phyloP scores from a whole-genome alignment of 1,140 invertebrate genomes.

The Steinernema khuongi region DNA sequence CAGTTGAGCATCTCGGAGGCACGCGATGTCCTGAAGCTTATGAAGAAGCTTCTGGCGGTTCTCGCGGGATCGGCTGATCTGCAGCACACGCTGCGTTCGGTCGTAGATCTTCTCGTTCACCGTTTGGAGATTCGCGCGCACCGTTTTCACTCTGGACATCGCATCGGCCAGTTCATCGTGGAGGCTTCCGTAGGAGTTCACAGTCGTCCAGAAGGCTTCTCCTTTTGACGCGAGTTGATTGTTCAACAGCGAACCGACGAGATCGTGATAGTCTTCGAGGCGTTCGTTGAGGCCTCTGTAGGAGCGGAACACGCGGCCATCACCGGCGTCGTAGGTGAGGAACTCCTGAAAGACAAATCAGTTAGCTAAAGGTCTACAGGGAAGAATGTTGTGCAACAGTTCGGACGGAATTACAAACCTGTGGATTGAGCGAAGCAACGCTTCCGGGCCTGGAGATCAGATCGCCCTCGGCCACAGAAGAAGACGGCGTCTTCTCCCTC shows the following conservation, averaged over 20 bases:
- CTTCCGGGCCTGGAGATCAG: neutral
- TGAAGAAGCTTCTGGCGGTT: slow-evolving; percentile 59
- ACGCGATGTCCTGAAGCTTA: slow-evolving; percentile 47
- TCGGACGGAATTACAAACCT: slow-evolving; percentile 16
- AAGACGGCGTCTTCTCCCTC: slow-evolving; percentile 7
- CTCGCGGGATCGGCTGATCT: slow-evolving; percentile 23
- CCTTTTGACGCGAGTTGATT: slow-evolving; percentile 50
- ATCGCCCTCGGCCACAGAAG: neutral
- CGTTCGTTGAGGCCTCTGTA: slow-evolving; percentile 45
- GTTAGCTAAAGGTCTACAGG: neutral
- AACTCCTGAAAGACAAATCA: slow-evolving; percentile 22
- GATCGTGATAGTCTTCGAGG: slow-evolving; percentile 51
- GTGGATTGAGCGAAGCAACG: neutral
- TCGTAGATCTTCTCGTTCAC: slow-evolving; percentile 35
- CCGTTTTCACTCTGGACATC: slow-evolving; percentile 25
- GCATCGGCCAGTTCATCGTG: slow-evolving; percentile 45
- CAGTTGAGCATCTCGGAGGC: slow-evolving; percentile 89
- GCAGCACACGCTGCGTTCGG: slow-evolving; percentile 24
- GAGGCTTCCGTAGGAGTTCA: slow-evolving; percentile 53
- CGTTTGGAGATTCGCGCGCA: slow-evolving; percentile 50
- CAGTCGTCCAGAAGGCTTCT: slow-evolving; percentile 54
- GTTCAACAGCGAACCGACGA: slow-evolving; percentile 41
- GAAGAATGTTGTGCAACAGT: neutral
- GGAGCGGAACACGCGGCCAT: slow-evolving; percentile 39
- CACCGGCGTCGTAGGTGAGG: slow-evolving; percentile 1